Evolutionary conservation across 2,888 invertebrate genomes (phyloP).

Genomic region (Brachyptera putata): DNA sequence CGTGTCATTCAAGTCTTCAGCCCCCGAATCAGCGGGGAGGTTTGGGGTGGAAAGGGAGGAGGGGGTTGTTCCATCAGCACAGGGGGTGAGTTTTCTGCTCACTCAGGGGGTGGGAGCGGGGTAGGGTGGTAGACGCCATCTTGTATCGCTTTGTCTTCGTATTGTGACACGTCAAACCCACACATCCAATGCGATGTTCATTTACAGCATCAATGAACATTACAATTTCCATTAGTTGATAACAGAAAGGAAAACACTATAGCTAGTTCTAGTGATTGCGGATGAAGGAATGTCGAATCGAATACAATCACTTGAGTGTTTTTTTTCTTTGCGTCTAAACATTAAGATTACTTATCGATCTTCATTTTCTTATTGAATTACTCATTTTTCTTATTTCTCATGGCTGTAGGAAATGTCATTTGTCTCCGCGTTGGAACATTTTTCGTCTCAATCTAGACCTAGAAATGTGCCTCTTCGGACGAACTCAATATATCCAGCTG

Average conservation of each 20-base stretch:
- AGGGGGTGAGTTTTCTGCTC: conserved; percentile 18
- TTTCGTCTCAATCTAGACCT: too few species aligned
- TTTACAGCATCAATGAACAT: neutral
- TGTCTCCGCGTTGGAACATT: too few species aligned
- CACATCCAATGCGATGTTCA: neutral
- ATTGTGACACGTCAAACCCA: conserved; percentile 3
- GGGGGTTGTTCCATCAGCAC: neutral
- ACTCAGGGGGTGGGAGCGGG: neutral
- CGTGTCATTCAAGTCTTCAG: conserved; percentile 24
- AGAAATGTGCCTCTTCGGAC: too few species aligned
- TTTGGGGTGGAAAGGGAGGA: conserved; percentile 1
- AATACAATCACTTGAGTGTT: too few species aligned
- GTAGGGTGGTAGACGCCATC: conserved; percentile 9
- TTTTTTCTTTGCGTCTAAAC: too few species aligned
- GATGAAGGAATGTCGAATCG: too few species aligned
- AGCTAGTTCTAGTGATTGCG: too few species aligned
- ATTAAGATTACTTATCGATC: too few species aligned
- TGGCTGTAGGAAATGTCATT: too few species aligned
- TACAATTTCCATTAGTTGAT: conserved; percentile 18
- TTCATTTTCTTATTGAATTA: too few species aligned
- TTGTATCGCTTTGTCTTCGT: conserved; percentile 25
- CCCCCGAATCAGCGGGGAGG: conserved; percentile 13
- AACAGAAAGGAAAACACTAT: neutral
- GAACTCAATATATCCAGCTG: too few species aligned
- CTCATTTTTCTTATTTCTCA: too few species aligned